Evolutionary conservation across 2,888 invertebrate genomes (phyloP).

Genomic region (Malthinus flaveolus): DNA sequence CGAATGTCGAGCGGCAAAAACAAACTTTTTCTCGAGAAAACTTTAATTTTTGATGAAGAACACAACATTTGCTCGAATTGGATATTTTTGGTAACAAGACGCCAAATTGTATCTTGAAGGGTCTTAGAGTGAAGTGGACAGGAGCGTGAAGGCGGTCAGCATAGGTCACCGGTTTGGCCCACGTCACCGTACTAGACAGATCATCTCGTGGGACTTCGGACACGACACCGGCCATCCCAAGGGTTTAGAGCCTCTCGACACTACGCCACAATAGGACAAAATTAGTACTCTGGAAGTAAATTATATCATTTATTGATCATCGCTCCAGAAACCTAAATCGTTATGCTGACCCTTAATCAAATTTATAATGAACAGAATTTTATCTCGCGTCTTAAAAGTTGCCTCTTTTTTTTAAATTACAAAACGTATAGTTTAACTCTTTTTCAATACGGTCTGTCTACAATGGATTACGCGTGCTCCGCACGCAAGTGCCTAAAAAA

Average conservation of each 20-base stretch:
- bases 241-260: slow-evolving; percentile 39
- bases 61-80: slow-evolving; percentile 19
- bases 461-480: too few relatives aligned
- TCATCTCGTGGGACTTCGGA: slow-evolving; percentile 44
- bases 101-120: slow-evolving; percentile 27
- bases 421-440: too few relatives aligned
- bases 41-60: slow-evolving; percentile 26
- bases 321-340: slow-evolving; percentile 4
- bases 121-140: slow-evolving; percentile 29
- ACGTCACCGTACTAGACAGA: slow-evolving; percentile 48
- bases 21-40: neutral
- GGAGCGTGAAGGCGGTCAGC: slow-evolving; percentile 41
- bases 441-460: too few relatives aligned
- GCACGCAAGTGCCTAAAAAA: too few relatives aligned
- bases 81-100: slow-evolving; percentile 21
- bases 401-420: neutral
- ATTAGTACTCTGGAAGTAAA: slow-evolving; percentile 43
- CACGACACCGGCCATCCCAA: slow-evolving; percentile 45
- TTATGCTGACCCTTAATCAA: slow-evolving; percentile 1
- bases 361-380: slow-evolving; percentile 5
- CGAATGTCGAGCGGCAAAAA: neutral
- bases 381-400: neutral
- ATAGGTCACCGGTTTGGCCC: slow-evolving; percentile 47
- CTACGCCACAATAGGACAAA: slow-evolving; percentile 40
- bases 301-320: slow-evolving; percentile 38